Conservation (phyloP, 2,888 invertebrate genomes). For the Eupithecia pulchellata region DNA sequence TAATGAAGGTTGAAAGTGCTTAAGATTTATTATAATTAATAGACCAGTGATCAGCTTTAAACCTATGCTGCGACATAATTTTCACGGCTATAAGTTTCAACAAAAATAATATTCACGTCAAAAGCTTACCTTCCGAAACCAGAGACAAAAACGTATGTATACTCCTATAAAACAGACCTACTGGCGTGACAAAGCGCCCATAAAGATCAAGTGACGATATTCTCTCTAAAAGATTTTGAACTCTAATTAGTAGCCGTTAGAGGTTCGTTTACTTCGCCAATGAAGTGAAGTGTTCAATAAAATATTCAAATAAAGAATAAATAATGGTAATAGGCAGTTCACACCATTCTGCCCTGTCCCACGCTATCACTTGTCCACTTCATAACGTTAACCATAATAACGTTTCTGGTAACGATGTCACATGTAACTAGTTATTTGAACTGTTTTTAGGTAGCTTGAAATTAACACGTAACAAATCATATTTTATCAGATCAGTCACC, state of each 20-base stretch:
- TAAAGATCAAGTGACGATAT: conserved; percentile 56
- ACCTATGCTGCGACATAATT: conserved; percentile 45
- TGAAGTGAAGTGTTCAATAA: conserved; percentile 63
- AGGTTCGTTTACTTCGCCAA: conserved; percentile 36
- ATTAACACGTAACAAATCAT: conserved; percentile 15
- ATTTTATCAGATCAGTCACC: conserved; percentile 22
- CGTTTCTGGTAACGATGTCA: conserved; percentile 23
- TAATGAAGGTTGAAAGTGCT: no score
- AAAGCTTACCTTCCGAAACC: conserved; percentile 58
- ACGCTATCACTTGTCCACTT: conserved; percentile 34
- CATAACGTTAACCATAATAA: conserved; percentile 22
- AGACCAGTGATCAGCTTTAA: neutral
- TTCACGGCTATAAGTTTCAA: conserved; percentile 59
- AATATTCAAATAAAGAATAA: conserved; percentile 73
- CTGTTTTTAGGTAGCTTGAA: conserved; percentile 21
- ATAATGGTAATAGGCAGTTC: conserved; percentile 72
- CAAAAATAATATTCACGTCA: conserved; percentile 64
- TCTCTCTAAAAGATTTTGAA: conserved; percentile 40
- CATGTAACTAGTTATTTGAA: conserved; percentile 18
- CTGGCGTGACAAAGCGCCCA: conserved; percentile 60
- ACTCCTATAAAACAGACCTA: conserved; percentile 62
- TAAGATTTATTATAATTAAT: neutral
- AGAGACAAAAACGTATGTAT: conserved; percentile 62
- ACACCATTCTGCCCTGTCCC: conserved; percentile 57
- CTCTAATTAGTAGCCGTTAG: conserved; percentile 44